Percentiles rank a stretch among this genome's conserved stretches.
Evolutionary conservation across 2,113 vertebrate genomes (phyloP).

Genomic region (Strix aluco): DNA sequence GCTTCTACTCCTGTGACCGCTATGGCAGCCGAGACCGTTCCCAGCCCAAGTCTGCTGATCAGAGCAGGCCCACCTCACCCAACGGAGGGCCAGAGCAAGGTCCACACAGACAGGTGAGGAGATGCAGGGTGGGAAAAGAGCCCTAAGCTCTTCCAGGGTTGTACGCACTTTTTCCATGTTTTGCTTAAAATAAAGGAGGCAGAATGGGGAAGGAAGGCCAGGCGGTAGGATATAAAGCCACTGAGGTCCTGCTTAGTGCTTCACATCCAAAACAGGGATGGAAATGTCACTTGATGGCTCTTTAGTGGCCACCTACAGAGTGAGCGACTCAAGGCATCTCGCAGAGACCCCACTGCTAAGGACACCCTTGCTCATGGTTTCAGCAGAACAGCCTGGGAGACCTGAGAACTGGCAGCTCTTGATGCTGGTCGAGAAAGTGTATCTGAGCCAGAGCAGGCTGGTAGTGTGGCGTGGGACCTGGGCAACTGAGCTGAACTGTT

Average conservation of each 20-base stretch:
- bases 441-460: not conserved
- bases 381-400: not conserved
- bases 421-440: not conserved
- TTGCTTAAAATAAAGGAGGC: not conserved
- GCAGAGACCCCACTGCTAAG: not conserved
- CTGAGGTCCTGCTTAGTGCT: not conserved
- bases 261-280: not conserved
- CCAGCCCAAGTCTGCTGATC: conserved; percentile 80
- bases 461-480: not conserved
- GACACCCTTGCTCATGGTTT: not conserved
- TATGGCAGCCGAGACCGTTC: conserved; percentile 88
- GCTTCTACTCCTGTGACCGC: conserved; percentile 95
- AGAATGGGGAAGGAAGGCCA: not conserved
- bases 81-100: conserved; percentile 79
- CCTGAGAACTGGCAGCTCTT: not conserved
- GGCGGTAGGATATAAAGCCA: not conserved
- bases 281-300: not conserved
- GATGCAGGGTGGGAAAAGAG: not conserved
- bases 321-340: not conserved
- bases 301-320: not conserved
- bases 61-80: conserved; percentile 88
- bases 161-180: rapidly evolving
- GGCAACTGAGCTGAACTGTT: not conserved
- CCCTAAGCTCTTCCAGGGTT: not conserved
- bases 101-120: conserved; percentile 87